phyloP scores from a whole-genome alignment of 2,797 vertebrate genomes.

The Pseudocheirus occidentalis region DNA sequence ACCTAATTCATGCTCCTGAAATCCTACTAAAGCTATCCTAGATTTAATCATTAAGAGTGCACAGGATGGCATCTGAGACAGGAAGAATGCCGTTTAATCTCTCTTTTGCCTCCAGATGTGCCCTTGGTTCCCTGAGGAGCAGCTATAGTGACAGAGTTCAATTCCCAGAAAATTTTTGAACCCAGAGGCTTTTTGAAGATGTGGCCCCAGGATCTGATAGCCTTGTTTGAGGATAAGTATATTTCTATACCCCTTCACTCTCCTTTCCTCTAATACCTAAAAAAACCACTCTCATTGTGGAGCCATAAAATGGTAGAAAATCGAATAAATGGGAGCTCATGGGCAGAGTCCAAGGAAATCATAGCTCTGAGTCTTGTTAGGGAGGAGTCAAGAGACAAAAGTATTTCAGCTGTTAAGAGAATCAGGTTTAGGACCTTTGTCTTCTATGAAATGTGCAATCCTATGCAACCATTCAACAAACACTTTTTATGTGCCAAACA shows the following conservation, averaged over 20 bases:
- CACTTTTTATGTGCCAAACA: not conserved
- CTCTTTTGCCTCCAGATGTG: not conserved
- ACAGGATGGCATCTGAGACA: not conserved
- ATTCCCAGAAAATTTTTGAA: not conserved
- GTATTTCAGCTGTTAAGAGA: not conserved
- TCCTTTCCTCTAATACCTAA: not conserved
- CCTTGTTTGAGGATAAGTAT: not conserved
- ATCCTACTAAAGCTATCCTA: not conserved
- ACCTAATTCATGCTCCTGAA: not conserved
- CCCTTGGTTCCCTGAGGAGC: not conserved
- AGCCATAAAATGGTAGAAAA: not conserved
- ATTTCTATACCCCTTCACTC: not conserved
- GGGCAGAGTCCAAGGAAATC: not conserved
- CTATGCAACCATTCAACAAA: not conserved
- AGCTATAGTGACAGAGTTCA: not conserved
- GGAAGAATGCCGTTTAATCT: not conserved
- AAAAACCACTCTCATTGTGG: not conserved
- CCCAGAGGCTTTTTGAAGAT: not conserved
- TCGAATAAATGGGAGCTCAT: not conserved
- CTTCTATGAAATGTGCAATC: not conserved
- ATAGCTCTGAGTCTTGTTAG: not conserved
- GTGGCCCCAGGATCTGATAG: not conserved
- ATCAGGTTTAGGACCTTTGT: not conserved
- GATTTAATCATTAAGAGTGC: not conserved
- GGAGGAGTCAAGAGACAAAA: not conserved